These are phyloP conservation scores for Temnothorax nylanderi DNA, from an alignment of 1,140 invertebrate species.

Conservation along the genomic window DNA sequence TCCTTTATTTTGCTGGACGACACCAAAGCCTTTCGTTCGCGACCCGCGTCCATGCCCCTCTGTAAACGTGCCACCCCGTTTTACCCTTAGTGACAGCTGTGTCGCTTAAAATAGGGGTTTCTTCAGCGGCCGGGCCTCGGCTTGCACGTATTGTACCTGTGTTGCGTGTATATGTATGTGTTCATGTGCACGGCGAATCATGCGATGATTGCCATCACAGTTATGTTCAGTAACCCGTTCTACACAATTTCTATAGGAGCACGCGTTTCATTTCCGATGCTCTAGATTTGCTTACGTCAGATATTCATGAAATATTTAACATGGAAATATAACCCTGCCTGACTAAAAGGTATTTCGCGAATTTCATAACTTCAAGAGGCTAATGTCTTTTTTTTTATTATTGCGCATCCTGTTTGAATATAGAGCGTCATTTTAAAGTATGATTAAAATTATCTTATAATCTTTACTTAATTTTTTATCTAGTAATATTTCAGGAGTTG, in stretches of 20 bases:
- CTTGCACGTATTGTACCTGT: slow-evolving; percentile 40
- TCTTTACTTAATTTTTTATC: slow-evolving; percentile 4
- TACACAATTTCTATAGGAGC: background rate
- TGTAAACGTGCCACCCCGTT: slow-evolving; percentile 52
- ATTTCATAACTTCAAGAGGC: background rate
- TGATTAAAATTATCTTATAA: slow-evolving; percentile 4
- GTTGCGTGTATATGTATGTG: background rate
- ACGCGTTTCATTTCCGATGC: slow-evolving; percentile 6
- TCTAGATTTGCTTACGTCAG: slow-evolving; percentile 4
- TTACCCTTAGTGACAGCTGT: slow-evolving; percentile 66
- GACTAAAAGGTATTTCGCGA: background rate
- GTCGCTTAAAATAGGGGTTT: slow-evolving; percentile 71
- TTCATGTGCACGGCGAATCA: slow-evolving; percentile 40
- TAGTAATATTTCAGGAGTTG: background rate
- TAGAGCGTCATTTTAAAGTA: background rate
- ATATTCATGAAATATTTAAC: slow-evolving; percentile 9
- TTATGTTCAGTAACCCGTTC: background rate
- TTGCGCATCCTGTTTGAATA: background rate
- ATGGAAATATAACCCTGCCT: background rate
- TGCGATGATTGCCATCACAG: slow-evolving; percentile 36
- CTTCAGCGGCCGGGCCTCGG: slow-evolving; percentile 32
- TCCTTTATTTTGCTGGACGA: slow-evolving; percentile 48
- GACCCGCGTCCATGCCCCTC: slow-evolving; percentile 37
- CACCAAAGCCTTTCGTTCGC: slow-evolving; percentile 57
- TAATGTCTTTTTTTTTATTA: background rate